Conservation (phyloP, 2,113 vertebrate species). For the Cnemophilus loriae region DNA sequence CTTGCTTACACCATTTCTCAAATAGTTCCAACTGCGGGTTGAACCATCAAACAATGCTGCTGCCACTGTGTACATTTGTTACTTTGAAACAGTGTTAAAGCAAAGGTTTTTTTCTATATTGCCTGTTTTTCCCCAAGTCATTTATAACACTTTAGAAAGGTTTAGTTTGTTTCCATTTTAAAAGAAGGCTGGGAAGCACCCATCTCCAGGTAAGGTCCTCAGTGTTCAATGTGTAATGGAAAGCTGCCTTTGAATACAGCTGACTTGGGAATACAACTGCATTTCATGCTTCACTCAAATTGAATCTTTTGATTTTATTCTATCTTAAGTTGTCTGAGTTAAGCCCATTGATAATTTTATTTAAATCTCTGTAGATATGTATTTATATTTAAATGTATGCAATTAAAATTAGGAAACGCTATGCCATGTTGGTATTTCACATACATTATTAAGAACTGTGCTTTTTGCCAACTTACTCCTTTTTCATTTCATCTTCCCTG, state of each 20-base stretch:
- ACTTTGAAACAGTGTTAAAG: background rate
- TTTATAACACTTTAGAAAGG: background rate
- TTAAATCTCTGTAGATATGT: background rate
- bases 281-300: background rate
- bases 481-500: background rate
- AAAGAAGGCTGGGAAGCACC: background rate
- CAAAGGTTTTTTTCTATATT: background rate
- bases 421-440: background rate
- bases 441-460: background rate
- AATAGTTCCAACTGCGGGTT: background rate
- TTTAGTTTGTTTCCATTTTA: background rate
- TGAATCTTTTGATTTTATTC: background rate
- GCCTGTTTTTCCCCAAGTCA: fast-evolving
- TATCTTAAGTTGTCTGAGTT: background rate
- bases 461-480: background rate
- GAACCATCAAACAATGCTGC: background rate
- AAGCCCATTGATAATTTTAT: background rate
- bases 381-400: background rate
- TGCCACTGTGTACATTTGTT: background rate
- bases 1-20: background rate
- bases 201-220: background rate
- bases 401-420: background rate
- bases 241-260: background rate
- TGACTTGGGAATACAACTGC: background rate
- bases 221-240: background rate